Percentiles rank a stretch among this genome's conserved stretches.
These are phyloP conservation scores for Hippoglossus stenolepis DNA, from an alignment of 2,113 vertebrate species.

Conservation along the genomic window DNA sequence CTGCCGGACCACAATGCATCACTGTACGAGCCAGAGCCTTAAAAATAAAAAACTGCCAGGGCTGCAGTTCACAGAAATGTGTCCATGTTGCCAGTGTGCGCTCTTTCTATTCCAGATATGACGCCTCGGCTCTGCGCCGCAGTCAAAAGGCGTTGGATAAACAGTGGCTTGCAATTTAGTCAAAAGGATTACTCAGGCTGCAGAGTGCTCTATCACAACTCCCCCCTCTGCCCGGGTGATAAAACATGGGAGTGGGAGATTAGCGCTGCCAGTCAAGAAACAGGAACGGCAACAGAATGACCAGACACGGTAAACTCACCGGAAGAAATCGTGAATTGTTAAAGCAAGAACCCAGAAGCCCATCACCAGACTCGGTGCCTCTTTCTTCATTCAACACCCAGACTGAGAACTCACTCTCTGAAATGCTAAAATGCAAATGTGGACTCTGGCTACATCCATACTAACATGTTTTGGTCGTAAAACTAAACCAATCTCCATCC, in stretches of 20 bases:
- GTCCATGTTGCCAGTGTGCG: conserved; percentile 45
- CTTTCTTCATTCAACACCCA: neutral
- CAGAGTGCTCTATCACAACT: conserved; percentile 64
- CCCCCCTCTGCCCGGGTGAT: conserved; percentile 70
- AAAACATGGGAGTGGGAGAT: conserved; percentile 76
- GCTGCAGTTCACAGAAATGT: conserved; percentile 30
- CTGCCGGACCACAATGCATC: too few species aligned
- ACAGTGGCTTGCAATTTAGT: conserved; percentile 70
- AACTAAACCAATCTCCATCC: too few species aligned
- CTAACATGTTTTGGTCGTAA: too few species aligned
- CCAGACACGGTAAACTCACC: conserved; percentile 5
- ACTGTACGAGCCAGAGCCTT: neutral
- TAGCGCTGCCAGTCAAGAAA: conserved; percentile 59
- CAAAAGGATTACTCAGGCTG: conserved; percentile 71
- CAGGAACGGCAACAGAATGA: conserved; percentile 2
- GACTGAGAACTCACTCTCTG: too few species aligned
- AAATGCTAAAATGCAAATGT: too few species aligned
- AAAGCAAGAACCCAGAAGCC: too few species aligned
- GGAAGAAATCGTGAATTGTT: too few species aligned
- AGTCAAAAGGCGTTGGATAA: conserved; percentile 66
- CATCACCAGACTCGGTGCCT: too few species aligned
- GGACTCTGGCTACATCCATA: too few species aligned
- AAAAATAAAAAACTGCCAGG: conserved; percentile 9
- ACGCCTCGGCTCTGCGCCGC: conserved; percentile 33
- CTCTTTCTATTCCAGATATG: conserved; percentile 28